Percentiles rank a stretch among this genome's conserved stretches.
Evolutionary conservation across 2,888 invertebrate genomes (phyloP).

Genomic region (Thelaira solivaga): DNA sequence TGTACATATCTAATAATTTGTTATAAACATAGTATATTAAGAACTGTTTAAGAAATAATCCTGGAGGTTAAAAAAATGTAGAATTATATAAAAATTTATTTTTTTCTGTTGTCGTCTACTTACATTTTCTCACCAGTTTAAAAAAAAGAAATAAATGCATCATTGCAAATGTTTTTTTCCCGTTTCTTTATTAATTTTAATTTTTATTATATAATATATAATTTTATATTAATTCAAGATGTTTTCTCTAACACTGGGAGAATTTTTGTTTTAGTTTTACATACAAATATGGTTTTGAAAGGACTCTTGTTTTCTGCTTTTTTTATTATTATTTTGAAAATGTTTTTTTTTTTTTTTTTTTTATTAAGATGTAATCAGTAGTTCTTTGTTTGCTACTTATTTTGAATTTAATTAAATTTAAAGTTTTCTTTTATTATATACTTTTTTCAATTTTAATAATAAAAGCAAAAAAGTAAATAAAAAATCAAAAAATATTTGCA

Average conservation of each 20-base stretch:
- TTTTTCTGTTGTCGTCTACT: no score
- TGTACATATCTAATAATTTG: no score
- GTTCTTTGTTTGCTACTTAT: constrained; percentile 58
- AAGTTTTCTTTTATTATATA: constrained; percentile 39
- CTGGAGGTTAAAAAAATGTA: no score
- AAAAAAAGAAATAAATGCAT: not conserved
- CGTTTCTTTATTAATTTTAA: constrained; percentile 59
- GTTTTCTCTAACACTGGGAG: constrained; percentile 72
- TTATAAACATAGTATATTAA: no score
- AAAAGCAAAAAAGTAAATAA: not conserved
- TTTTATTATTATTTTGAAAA: constrained; percentile 36
- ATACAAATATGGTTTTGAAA: constrained; percentile 72
- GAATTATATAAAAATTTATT: no score
- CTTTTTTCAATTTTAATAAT: constrained; percentile 15
- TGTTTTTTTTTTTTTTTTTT: constrained; percentile 32
- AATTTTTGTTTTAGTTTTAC: constrained; percentile 70
- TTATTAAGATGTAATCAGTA: constrained; percentile 54
- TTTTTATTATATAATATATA: constrained; percentile 62
- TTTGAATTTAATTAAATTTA: constrained; percentile 47
- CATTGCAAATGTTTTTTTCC: constrained; percentile 13
- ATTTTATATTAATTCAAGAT: constrained; percentile 75
- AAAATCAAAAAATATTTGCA: not conserved
- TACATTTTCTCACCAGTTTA: no score
- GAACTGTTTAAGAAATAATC: no score
- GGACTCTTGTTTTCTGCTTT: constrained; percentile 54